Percentiles rank a stretch among this genome's conserved stretches.
Conservation (phyloP, 2,113 vertebrate genomes). For the Microcebus jonahi region DNA sequence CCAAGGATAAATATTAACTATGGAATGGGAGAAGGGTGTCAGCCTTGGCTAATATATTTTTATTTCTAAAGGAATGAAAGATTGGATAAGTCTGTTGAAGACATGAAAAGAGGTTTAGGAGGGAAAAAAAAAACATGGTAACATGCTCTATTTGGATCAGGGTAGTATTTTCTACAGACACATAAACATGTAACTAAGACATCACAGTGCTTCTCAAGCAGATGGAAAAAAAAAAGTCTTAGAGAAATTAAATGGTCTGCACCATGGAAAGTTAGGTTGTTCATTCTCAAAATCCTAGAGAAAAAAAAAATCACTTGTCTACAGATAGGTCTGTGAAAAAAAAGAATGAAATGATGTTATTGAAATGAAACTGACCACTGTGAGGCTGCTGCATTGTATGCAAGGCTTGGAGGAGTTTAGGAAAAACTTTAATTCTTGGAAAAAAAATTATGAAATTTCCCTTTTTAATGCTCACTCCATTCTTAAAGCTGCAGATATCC, state of each 20-base stretch:
- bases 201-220: conserved; percentile 88
- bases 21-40: conserved; percentile 88
- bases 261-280: conserved; percentile 86
- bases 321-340: conserved; percentile 87
- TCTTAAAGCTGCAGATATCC: conserved; percentile 89
- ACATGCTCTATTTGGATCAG: conserved; percentile 83
- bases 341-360: conserved; percentile 86
- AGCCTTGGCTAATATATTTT: conserved; percentile 84
- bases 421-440: conserved; percentile 70
- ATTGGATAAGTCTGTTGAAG: conserved; percentile 84
- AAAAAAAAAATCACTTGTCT: conserved; percentile 83
- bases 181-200: conserved; percentile 89
- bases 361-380: conserved; percentile 91
- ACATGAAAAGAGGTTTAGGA: conserved; percentile 84
- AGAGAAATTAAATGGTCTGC: conserved; percentile 87
- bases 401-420: conserved; percentile 89
- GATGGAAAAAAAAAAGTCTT: conserved; percentile 68
- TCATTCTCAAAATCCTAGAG: conserved; percentile 86
- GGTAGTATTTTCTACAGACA: conserved; percentile 85
- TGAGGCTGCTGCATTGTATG: conserved; percentile 91
- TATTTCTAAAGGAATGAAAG: conserved; percentile 86
- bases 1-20: conserved; percentile 89
- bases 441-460: conserved; percentile 72
- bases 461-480: conserved; percentile 57
- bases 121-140: conserved; percentile 81